phyloP scores from a whole-genome alignment of 1,140 invertebrate genomes.

The Frieseomelitta varia region DNA sequence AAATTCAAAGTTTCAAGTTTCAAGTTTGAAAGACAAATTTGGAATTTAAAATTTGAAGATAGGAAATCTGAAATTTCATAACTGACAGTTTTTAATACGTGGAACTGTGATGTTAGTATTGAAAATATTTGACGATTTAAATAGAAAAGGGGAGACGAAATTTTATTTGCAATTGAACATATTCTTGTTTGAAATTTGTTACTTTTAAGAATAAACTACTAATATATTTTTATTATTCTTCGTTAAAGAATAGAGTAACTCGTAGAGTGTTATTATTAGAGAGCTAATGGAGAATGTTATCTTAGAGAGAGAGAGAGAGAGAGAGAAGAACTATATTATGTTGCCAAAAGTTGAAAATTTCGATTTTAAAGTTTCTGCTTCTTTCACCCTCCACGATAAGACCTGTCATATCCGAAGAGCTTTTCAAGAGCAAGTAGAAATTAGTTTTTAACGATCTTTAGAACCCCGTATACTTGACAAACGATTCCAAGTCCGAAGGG shows the following conservation, averaged over 20 bases:
- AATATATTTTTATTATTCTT: neutral
- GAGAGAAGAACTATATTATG: too few species aligned
- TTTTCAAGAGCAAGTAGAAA: slow-evolving; percentile 3
- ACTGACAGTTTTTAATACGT: neutral
- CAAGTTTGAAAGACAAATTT: neutral
- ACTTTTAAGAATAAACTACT: neutral
- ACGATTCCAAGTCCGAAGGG: slow-evolving; percentile 1
- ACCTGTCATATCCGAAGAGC: slow-evolving; percentile 12
- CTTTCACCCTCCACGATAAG: neutral
- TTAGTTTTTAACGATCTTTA: slow-evolving; percentile 28
- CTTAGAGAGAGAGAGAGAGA: too few species aligned
- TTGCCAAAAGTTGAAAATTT: neutral
- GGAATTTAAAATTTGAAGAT: neutral
- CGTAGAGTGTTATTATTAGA: neutral
- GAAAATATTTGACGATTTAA: neutral
- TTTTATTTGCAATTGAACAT: neutral
- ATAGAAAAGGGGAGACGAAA: neutral
- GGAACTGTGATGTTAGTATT: neutral
- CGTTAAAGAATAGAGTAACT: neutral
- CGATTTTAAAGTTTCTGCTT: neutral
- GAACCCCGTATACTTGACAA: slow-evolving; percentile 22
- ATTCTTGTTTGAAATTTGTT: neutral
- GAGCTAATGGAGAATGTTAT: neutral
- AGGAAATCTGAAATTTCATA: neutral
- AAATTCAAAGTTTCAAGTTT: neutral